These are phyloP conservation scores for Nestor notabilis DNA, from an alignment of 2,113 vertebrate species.

Conservation along the genomic window DNA sequence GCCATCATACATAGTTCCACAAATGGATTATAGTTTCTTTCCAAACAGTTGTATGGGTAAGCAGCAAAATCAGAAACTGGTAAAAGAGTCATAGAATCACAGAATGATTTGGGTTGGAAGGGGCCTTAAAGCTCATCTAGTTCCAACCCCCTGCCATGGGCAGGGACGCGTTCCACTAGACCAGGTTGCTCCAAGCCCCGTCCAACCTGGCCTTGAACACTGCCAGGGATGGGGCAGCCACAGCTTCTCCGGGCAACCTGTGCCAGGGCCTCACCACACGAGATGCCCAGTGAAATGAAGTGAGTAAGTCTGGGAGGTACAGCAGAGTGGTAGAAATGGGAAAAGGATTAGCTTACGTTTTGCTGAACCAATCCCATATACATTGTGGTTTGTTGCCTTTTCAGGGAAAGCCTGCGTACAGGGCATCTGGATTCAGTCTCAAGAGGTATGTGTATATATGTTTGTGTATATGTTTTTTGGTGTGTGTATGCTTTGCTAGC, in stretches of 20 bases:
- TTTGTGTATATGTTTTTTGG: not conserved
- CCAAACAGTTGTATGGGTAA: not conserved
- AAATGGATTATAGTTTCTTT: not conserved
- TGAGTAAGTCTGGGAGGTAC: not conserved
- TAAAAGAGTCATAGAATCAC: not conserved
- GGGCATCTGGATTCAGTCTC: not conserved
- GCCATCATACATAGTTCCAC: rapidly evolving
- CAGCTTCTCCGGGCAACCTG: not conserved
- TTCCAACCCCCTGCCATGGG: not conserved
- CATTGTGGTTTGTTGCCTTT: not conserved
- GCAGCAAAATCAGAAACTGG: not conserved
- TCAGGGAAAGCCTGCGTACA: not conserved
- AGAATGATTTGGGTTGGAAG: not conserved
- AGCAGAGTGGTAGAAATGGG: not conserved
- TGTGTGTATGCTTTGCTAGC: not conserved
- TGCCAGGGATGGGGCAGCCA: too few relatives aligned
- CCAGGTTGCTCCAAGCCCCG: not conserved
- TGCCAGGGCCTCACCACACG: not conserved
- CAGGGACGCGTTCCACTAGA: not conserved
- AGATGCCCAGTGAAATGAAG: not conserved
- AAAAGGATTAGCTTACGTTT: not conserved
- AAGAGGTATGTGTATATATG: not conserved
- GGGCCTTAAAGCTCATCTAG: not conserved
- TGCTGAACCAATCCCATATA: not conserved
- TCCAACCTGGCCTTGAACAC: too few relatives aligned